Evolutionary conservation across 2,888 invertebrate genomes (phyloP).

Genomic region (Microctonus hyperodae): DNA sequence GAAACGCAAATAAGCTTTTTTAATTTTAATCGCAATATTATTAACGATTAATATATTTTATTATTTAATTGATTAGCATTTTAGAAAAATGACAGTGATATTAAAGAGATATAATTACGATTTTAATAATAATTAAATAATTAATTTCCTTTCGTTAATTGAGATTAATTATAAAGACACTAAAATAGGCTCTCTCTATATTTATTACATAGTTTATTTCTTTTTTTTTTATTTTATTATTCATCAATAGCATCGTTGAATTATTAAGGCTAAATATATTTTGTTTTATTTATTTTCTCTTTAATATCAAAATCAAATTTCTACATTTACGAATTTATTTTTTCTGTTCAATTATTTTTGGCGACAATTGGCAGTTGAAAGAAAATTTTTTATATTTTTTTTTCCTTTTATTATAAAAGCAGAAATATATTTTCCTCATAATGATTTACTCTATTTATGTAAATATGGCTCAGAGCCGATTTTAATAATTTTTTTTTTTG

Average conservation of each 20-base stretch:
- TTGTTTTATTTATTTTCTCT: not conserved
- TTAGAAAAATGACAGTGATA: not conserved
- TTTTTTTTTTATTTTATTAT: too few species aligned
- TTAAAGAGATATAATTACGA: not conserved
- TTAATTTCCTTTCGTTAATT: too few species aligned
- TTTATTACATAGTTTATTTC: too few species aligned
- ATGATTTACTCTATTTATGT: not conserved
- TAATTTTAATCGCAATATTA: not conserved
- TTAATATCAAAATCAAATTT: not conserved
- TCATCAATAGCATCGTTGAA: not conserved
- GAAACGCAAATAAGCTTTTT: not conserved
- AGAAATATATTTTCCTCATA: not conserved
- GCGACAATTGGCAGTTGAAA: conserved; percentile 7
- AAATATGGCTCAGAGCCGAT: not conserved
- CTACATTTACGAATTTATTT: not conserved
- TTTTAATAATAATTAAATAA: too few species aligned
- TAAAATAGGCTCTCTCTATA: not conserved
- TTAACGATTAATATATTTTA: not conserved
- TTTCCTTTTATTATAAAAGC: too few species aligned
- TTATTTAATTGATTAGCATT: not conserved
- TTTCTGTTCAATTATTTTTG: not conserved
- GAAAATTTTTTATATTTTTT: not conserved
- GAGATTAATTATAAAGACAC: too few species aligned
- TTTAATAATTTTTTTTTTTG: not conserved
- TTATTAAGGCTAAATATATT: not conserved